Conservation (phyloP, 2,888 invertebrate genomes). For the Parapristionchus giblindavisi region DNA sequence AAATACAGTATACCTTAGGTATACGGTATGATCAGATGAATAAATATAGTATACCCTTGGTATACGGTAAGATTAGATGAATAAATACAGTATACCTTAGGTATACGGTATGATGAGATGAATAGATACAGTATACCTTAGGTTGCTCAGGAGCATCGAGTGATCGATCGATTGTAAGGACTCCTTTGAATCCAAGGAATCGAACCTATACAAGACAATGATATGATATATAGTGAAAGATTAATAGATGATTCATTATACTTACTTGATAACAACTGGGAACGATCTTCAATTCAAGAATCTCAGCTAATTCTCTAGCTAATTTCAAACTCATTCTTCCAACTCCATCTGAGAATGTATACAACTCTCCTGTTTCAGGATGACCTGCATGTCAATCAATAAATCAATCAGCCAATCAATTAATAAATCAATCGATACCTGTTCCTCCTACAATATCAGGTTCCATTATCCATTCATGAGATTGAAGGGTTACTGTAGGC, state of each 20-base stretch:
- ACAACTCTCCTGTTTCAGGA: constrained; percentile 40
- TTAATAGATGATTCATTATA: neutral
- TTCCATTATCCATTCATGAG: constrained; percentile 50
- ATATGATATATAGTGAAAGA: neutral
- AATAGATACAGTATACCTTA: no score
- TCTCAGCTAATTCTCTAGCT: constrained; percentile 43
- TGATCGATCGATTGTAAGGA: constrained; percentile 57
- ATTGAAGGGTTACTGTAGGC: constrained; percentile 45
- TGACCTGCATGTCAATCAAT: constrained; percentile 12
- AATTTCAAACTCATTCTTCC: constrained; percentile 45
- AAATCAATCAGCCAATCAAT: neutral
- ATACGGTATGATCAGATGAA: no score
- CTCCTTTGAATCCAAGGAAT: constrained; percentile 68
- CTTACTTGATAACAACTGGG: constrained; percentile 60
- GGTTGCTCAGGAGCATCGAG: constrained; percentile 27
- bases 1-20: no score
- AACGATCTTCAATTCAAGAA: constrained; percentile 45
- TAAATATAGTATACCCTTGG: no score
- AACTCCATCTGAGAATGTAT: constrained; percentile 66
- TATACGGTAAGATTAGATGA: no score
- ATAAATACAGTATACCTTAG: no score
- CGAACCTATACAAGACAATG: constrained; percentile 51
- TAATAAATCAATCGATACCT: neutral
- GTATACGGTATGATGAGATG: no score
- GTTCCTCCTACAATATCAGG: constrained; percentile 50